Evolutionary conservation across 2,113 vertebrate genomes (phyloP), one percentile per base, ranked within the genome.

Genomic region (Dromaius novaehollandiae): DNA sequence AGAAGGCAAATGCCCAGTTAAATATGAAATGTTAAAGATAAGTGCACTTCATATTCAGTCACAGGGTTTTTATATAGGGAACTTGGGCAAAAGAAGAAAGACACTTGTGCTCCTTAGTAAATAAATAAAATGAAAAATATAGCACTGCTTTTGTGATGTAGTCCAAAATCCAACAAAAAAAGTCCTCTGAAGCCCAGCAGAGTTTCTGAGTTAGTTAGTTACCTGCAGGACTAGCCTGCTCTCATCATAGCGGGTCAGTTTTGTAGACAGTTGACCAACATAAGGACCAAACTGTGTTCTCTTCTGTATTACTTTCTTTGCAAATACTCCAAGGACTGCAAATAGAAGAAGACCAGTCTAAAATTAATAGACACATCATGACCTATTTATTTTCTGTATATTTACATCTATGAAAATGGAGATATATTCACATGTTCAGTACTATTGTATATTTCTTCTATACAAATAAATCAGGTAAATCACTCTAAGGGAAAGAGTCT

Each of bases 281-380:
- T 97, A 97, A 88, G 97, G 97, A 87, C 97, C 96, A 95, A 97
- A 97, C 34, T 97, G 96, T 68, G 96, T 97, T 81, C 97, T 97
- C 93, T 97, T 97, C 94, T 97, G 96, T 93, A 97, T 97, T 86
- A 95, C 96, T 65, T 96, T 97, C 95, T 97, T 97, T 79, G 97
- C 96, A 96, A 97, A 97, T 56, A 97, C 96, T 88, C 96, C 97
- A 78, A 97, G 95, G 60, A 96, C 97, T 97, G 93, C 88, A 68
- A 88, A 96, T 26, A 82, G 81, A 96, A 91, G 80, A 68, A 89
- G 21, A 91, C 4, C 68, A 90, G 55, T 75, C 69, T 91, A 93
- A 61, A 36, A 83, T 93, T 91, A 95, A 73, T 48, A 93, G 0
- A 86, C 24, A 61, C 25, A 81, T 82, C 21, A 87, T 28, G 40